Evolutionary conservation across 2,113 vertebrate species (phyloP), one percentile per base, ranked within the genome.

Genomic region (Strix uralensis): DNA sequence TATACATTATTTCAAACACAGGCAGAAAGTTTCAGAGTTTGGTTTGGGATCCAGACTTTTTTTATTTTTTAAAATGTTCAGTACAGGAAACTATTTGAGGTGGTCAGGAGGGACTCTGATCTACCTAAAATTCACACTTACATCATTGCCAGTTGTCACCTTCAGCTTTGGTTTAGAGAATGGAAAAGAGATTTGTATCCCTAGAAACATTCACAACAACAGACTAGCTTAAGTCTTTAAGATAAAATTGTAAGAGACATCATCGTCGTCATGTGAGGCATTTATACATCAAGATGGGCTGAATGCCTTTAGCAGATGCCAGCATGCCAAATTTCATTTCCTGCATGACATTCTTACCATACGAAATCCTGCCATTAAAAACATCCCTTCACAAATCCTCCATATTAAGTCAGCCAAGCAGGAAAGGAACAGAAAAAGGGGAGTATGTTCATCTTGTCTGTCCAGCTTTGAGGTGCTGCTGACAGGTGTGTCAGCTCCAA

Each of bases 161-260:
- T 97, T 94, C 80, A 94, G 93, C 73, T 96, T 81, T 52, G 44
- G 36, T 90, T 97, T 95, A 91, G 47, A 86, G 78, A 62, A 97
- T 77, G 96, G 97, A 95, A 98, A 98, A 98, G 83, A 94, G 88
- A 97, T 97, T 97, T 94, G 78, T 97, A 95, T 95, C 93, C 89
- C 59, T 96, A 83, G 96, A 97, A 97, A 98, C 85, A 49, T 92
- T 96, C 94, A 92, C 83, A 98, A 96, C 96, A 97, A 83, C 94
- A 97, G 81, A 88, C 59, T 81, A 84, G 69, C 92, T 57, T 86
- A 89, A 94, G 59, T 87, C 78, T 97, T 94, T 85, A 83, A 94
- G 90, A 95, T 89, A 88, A 92, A 96, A 96, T 96, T 85, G 66
- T 70, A 90, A 77, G 63, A 93, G 80, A 85, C 55, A 67, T 52